These are phyloP conservation scores for Gasterosteus aculeatus DNA, from an alignment of 2,113 vertebrate species.

Conservation along the genomic window DNA sequence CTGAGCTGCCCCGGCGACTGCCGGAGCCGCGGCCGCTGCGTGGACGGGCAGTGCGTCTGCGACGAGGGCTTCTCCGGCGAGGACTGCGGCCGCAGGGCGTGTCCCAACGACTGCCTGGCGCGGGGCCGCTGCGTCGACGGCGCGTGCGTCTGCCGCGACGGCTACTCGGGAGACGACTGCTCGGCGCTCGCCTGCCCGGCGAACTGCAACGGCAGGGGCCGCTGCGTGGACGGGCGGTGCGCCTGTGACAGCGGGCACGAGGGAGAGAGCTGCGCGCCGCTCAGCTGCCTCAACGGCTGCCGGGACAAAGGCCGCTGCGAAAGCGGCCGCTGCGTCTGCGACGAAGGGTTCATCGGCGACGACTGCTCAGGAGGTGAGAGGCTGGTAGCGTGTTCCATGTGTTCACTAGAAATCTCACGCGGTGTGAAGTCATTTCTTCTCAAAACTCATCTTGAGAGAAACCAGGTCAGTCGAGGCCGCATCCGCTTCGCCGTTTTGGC, in stretches of 20 bases:
- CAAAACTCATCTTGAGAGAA: conserved; percentile 32
- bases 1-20: conserved; percentile 84
- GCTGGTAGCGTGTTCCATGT: conserved; percentile 50
- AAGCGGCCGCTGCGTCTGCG: conserved; percentile 75
- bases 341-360: conserved; percentile 76
- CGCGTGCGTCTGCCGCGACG: conserved; percentile 76
- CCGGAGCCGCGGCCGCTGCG: conserved; percentile 79
- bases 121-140: conserved; percentile 80
- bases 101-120: conserved; percentile 82
- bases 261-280: conserved; percentile 85
- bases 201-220: conserved; percentile 81
- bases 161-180: conserved; percentile 84
- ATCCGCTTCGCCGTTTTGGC: conserved; percentile 23
- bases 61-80: conserved; percentile 85
- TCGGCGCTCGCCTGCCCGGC: conserved; percentile 82
- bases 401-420: conserved; percentile 31
- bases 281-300: conserved; percentile 81
- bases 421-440: conserved; percentile 51
- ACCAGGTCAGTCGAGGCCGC: conserved; percentile 12
- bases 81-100: conserved; percentile 84
- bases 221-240: conserved; percentile 84
- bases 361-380: conserved; percentile 82
- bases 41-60: conserved; percentile 86
- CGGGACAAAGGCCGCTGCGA: conserved; percentile 73
- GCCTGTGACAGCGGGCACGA: conserved; percentile 82